A percentile compares a stretch with the other conserved stretches of the same genome.
Conservation (phyloP, 2,797 vertebrate species). For the Brachyrhaphis roseni region DNA sequence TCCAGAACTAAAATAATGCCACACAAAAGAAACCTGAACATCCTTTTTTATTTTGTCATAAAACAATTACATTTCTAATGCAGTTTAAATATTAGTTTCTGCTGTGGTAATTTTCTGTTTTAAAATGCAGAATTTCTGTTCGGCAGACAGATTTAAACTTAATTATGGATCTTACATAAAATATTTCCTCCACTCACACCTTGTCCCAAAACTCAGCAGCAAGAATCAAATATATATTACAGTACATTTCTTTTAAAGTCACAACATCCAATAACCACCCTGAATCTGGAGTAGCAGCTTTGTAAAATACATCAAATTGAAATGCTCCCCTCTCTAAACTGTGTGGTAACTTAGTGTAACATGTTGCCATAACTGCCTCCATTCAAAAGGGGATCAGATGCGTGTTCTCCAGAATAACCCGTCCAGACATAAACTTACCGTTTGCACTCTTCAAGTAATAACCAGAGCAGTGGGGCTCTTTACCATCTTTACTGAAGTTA, state of each 20-base stretch:
- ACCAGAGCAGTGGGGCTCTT: neutral
- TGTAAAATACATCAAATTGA: conserved; percentile 1
- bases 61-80: conserved; percentile 40
- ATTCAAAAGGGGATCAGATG: neutral
- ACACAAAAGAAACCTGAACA: conserved; percentile 16
- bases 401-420: neutral
- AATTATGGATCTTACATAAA: conserved; percentile 31
- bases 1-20: neutral
- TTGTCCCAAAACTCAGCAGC: conserved; percentile 11
- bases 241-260: conserved; percentile 32
- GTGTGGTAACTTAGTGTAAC: neutral
- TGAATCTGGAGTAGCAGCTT: conserved; percentile 31
- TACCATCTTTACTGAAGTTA: neutral
- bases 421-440: neutral
- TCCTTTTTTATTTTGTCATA: conserved; percentile 44
- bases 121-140: conserved; percentile 33
- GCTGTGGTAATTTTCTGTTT: neutral
- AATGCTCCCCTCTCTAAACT: neutral
- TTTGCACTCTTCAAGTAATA: neutral
- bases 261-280: conserved; percentile 43
- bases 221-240: conserved; percentile 36
- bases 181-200: neutral
- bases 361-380: conserved; percentile 6
- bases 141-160: conserved; percentile 38
- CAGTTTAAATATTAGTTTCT: conserved; percentile 22